Evolutionary conservation across 1,140 invertebrate genomes (phyloP).

Genomic region (Campodea augens): DNA sequence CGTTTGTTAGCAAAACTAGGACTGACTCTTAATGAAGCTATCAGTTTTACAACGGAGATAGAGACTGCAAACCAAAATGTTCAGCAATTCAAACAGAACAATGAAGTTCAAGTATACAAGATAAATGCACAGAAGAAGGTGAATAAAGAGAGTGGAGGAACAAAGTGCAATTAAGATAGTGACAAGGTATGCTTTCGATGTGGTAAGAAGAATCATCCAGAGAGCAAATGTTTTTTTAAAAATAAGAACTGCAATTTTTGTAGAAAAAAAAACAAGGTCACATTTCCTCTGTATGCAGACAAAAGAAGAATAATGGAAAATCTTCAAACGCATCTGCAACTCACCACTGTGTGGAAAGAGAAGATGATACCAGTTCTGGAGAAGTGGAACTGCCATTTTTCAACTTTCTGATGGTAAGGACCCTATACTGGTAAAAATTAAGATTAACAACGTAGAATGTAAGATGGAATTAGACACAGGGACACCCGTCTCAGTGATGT

Average conservation of each 20-base stretch:
- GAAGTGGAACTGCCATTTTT: not conserved
- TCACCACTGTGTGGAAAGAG: not conserved
- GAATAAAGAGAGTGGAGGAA: no score
- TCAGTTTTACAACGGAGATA: not conserved
- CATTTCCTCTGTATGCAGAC: not conserved
- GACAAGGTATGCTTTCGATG: not conserved
- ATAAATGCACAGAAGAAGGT: no score
- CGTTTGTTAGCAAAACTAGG: not conserved
- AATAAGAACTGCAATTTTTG: not conserved
- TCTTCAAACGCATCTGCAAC: not conserved
- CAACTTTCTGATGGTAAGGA: not conserved
- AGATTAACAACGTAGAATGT: not conserved
- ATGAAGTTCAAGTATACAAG: no score
- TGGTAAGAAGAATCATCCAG: not conserved
- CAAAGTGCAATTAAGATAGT: no score
- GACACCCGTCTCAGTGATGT: not conserved
- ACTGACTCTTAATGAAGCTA: not conserved
- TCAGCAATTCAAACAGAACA: not conserved
- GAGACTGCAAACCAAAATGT: not conserved
- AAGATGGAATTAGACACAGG: not conserved
- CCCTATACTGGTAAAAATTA: not conserved
- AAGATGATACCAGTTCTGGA: not conserved
- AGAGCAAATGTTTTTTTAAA: not conserved
- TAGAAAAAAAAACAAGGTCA: not conserved
- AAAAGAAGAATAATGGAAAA: not conserved